Evolutionary conservation across 2,113 vertebrate species (phyloP).

Genomic region (Oryzias melastigma): DNA sequence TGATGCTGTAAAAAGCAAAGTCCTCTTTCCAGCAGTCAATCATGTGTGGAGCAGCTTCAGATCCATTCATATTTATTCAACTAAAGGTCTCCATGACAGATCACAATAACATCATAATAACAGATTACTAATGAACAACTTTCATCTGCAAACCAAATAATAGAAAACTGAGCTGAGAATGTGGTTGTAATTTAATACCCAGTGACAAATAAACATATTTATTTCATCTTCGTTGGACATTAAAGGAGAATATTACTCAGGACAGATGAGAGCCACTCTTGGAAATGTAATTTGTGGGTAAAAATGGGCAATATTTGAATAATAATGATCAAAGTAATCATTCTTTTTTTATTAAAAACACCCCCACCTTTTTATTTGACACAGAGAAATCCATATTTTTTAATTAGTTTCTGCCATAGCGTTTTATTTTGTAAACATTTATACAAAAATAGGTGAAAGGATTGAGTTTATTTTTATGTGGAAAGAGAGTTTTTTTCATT

Average conservation of each 20-base stretch:
- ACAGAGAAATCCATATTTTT: conserved; percentile 6
- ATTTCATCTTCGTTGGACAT: background rate
- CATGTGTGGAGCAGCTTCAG: conserved; percentile 38
- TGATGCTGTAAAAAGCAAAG: conserved; percentile 21
- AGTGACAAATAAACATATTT: conserved; percentile 1
- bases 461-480: background rate
- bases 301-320: conserved; percentile 1
- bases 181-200: background rate
- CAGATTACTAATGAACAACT: background rate
- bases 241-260: background rate
- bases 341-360: conserved; percentile 12
- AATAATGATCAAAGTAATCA: background rate
- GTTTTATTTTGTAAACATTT: conserved; percentile 2
- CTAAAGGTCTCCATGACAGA: too few species aligned
- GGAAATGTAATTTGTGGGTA: background rate
- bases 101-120: too few species aligned
- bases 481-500: background rate
- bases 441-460: conserved; percentile 1
- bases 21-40: conserved; percentile 20
- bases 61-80: conserved; percentile 26
- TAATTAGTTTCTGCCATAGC: conserved; percentile 15
- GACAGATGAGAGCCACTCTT: background rate
- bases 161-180: background rate
- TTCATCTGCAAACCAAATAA: conserved; percentile 5
- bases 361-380: background rate